These are phyloP conservation scores for Augochlora pura DNA, from an alignment of 1,140 invertebrate genomes.

Conservation along the genomic window DNA sequence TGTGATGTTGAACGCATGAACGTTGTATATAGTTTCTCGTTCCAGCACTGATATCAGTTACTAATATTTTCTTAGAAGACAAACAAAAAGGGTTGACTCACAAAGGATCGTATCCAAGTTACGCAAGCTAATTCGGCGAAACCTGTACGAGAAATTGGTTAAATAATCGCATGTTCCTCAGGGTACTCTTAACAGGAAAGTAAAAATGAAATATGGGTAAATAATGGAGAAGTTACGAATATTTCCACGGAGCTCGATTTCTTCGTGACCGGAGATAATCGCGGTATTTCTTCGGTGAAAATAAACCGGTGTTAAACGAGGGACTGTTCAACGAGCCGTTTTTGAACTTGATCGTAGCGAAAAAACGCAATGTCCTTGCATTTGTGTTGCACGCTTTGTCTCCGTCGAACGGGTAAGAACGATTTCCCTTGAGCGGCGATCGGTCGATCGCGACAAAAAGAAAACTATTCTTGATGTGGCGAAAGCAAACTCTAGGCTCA, in stretches of 20 bases:
- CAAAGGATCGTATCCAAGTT: too few relatives aligned
- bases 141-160: too few relatives aligned
- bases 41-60: too few relatives aligned
- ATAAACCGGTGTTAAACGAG: background rate
- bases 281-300: background rate
- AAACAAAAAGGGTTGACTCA: too few relatives aligned
- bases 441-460: constrained; percentile 3
- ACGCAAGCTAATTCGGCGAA: too few relatives aligned
- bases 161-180: too few relatives aligned
- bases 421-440: constrained; percentile 14
- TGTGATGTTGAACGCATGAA: too few relatives aligned
- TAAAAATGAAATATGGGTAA: too few relatives aligned
- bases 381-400: background rate
- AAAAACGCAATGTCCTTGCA: constrained; percentile 19
- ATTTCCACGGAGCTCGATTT: background rate
- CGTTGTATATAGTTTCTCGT: too few relatives aligned
- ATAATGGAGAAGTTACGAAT: too few relatives aligned
- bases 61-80: too few relatives aligned
- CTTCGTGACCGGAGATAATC: background rate
- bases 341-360: constrained; percentile 25
- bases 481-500: constrained; percentile 9
- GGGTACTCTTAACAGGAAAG: too few relatives aligned
- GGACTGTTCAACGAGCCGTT: background rate
- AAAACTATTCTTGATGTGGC: background rate
- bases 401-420: background rate